A percentile compares a stretch with the other conserved stretches of the same genome.
Evolutionary conservation across 2,113 vertebrate species (phyloP).

Genomic region (Ochotona curzoniae): DNA sequence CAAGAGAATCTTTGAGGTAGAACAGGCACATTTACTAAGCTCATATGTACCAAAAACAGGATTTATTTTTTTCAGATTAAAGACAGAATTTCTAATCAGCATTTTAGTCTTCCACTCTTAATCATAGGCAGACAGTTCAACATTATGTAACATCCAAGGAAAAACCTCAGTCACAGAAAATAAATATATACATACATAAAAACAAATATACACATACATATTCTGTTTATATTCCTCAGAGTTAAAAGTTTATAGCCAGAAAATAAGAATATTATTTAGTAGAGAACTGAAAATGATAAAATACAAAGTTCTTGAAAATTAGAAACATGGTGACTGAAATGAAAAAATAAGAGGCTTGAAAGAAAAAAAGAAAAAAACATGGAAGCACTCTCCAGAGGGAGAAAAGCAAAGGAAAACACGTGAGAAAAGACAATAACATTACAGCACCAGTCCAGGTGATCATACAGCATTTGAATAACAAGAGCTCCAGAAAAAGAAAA

Average conservation of each 20-base stretch:
- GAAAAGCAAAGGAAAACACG: neutral
- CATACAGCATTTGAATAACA: neutral
- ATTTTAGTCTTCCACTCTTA: neutral
- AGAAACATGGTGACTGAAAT: constrained; percentile 22
- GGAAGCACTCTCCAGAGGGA: too few species aligned
- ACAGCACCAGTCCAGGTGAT: neutral
- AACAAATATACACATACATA: neutral
- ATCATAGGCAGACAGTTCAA: neutral
- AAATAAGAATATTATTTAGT: constrained; percentile 12
- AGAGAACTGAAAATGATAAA: constrained; percentile 16
- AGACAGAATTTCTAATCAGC: neutral
- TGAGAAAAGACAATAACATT: neutral
- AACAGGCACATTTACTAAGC: neutral
- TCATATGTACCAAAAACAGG: neutral
- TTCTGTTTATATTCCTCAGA: neutral
- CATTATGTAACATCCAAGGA: neutral
- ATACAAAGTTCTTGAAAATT: constrained; percentile 38
- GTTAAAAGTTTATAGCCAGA: neutral
- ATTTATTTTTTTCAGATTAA: neutral
- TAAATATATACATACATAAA: neutral
- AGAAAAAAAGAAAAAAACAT: too few species aligned
- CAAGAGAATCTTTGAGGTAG: neutral
- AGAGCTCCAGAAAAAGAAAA: neutral
- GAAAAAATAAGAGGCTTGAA: neutral
- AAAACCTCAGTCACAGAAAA: neutral